phyloP scores from a whole-genome alignment of 2,888 invertebrate genomes.

The Melanophora roralis region DNA sequence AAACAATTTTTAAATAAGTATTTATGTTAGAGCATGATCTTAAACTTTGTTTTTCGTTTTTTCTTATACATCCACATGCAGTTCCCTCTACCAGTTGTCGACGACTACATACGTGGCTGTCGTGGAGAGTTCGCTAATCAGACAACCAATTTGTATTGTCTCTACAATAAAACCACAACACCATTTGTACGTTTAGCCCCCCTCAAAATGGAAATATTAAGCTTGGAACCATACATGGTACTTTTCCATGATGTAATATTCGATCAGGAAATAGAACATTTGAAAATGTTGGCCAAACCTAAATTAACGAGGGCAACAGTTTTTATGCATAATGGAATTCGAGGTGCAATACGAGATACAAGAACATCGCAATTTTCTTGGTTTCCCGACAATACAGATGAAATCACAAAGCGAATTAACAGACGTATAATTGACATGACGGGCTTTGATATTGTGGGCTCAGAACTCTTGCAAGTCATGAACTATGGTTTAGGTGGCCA shows the following conservation, averaged over 20 bases:
- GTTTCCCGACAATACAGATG: constrained; percentile 65
- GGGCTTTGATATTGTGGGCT: constrained; percentile 66
- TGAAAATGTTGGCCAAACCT: constrained; percentile 67
- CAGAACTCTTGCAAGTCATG: constrained; percentile 71
- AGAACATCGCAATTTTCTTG: constrained; percentile 72
- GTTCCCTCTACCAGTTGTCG: background rate
- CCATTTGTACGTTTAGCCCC: constrained; percentile 71
- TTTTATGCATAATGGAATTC: constrained; percentile 25
- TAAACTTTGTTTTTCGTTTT: too few species aligned
- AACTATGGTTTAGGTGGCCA: constrained; percentile 74
- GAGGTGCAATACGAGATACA: constrained; percentile 55
- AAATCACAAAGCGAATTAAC: constrained; percentile 64
- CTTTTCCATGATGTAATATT: constrained; percentile 70
- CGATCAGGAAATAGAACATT: constrained; percentile 66
- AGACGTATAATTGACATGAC: constrained; percentile 71
- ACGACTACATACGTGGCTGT: constrained; percentile 66
- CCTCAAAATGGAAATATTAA: constrained; percentile 70
- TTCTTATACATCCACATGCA: background rate
- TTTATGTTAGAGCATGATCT: too few species aligned
- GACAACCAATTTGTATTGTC: constrained; percentile 65
- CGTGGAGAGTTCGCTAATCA: constrained; percentile 66
- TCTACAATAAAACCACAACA: constrained; percentile 69
- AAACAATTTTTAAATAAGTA: too few species aligned
- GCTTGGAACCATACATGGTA: constrained; percentile 70
- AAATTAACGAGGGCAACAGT: constrained; percentile 68